A percentile compares a stretch with the other conserved stretches of the same genome.
Evolutionary conservation across 2,113 vertebrate genomes (phyloP).

Genomic region (Elaphurus davidianus): DNA sequence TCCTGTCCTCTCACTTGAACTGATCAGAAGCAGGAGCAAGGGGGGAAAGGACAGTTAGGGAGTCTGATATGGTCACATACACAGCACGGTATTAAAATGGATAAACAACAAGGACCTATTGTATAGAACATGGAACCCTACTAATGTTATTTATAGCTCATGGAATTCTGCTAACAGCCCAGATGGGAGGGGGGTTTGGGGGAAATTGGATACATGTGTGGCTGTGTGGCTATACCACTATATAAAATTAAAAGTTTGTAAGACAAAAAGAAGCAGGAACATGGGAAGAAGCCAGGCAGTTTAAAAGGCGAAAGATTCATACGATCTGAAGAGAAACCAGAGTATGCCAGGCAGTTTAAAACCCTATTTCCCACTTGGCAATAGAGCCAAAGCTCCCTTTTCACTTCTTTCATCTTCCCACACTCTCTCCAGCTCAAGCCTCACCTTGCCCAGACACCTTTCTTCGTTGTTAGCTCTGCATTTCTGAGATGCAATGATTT

Average conservation of each 20-base stretch:
- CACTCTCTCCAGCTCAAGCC: neutral
- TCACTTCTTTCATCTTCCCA: slow-evolving; percentile 34
- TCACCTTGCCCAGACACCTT: slow-evolving; percentile 41
- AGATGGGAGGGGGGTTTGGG: neutral
- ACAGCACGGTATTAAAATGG: neutral
- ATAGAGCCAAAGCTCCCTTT: neutral
- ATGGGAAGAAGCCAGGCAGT: neutral
- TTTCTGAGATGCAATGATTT: neutral
- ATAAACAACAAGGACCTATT: neutral
- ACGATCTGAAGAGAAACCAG: too few relatives aligned
- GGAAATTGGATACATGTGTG: neutral
- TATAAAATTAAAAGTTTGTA: neutral
- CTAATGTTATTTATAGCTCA: neutral
- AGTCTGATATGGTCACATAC: neutral
- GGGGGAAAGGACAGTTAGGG: neutral
- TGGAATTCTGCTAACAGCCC: neutral
- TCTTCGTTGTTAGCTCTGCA: neutral
- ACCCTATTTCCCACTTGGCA: neutral
- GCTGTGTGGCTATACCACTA: neutral
- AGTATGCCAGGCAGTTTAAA: neutral
- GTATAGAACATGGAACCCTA: neutral
- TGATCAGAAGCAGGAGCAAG: neutral
- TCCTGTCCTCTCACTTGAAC: neutral
- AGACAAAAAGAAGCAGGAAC: neutral
- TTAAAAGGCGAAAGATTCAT: neutral